Conservation (phyloP, 2,113 vertebrate species). For the Zosterops borbonicus region DNA sequence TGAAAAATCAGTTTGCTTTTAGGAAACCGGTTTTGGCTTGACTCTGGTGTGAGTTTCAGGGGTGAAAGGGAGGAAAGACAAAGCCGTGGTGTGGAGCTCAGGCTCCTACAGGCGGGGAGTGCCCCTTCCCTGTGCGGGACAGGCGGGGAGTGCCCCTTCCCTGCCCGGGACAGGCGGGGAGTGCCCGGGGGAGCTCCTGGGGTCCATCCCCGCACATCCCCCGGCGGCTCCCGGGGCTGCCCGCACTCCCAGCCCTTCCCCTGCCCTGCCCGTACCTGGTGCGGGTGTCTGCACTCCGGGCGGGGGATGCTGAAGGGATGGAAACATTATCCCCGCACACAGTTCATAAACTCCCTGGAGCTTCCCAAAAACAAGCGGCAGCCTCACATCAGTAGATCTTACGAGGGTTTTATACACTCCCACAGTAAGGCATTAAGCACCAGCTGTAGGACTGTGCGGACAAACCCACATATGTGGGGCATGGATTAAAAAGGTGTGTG, state of each 20-base stretch:
- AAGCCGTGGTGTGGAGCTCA: not conserved
- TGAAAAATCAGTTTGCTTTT: not conserved
- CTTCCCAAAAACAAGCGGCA: not conserved
- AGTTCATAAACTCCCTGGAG: no score
- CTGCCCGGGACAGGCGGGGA: no score
- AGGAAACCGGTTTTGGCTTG: not conserved
- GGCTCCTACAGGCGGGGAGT: not conserved
- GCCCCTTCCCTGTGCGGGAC: not conserved
- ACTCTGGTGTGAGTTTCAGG: no score
- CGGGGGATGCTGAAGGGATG: rapidly evolving
- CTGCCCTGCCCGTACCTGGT: not conserved
- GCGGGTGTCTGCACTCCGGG: rapidly evolving
- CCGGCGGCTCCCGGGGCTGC: no score
- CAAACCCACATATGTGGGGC: rapidly evolving
- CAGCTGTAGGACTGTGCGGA: not conserved
- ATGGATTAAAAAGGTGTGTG: not conserved
- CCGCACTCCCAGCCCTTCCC: no score
- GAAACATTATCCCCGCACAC: not conserved
- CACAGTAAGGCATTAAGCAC: not conserved
- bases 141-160: not conserved
- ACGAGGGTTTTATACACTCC: not conserved
- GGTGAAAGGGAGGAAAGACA: not conserved
- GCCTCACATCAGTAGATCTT: not conserved
- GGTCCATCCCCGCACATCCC: not conserved
- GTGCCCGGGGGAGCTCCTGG: not conserved